phyloP scores from a whole-genome alignment of 1,140 invertebrate genomes.

The Zaprionus taronus region DNA sequence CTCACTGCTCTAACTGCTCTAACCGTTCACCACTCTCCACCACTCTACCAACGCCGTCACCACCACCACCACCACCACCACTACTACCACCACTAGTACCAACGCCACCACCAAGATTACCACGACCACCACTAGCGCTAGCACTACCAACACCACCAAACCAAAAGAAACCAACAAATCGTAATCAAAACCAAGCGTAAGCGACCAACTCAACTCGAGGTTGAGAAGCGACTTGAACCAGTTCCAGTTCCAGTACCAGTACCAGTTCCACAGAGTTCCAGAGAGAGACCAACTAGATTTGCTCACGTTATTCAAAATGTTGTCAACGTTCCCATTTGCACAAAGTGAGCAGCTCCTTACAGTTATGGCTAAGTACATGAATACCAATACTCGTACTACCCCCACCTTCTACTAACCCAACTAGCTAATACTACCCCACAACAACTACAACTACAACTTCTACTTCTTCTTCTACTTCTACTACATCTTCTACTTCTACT shows the following conservation, averaged over 20 bases:
- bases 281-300: conserved; percentile 25
- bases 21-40: conserved; percentile 16
- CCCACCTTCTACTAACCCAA: not conserved
- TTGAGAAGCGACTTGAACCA: conserved; percentile 28
- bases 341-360: conserved; percentile 69
- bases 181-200: conserved; percentile 35
- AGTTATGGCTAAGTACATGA: conserved; percentile 27
- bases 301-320: conserved; percentile 67
- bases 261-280: conserved; percentile 21
- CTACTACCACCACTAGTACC: conserved; percentile 26
- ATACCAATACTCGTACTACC: conserved; percentile 18
- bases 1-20: conserved; percentile 26
- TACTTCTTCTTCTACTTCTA: not conserved
- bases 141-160: conserved; percentile 28
- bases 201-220: conserved; percentile 11
- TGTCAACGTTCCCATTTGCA: conserved; percentile 50
- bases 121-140: conserved; percentile 31
- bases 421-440: conserved; percentile 8
- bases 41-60: conserved; percentile 36
- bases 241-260: conserved; percentile 13
- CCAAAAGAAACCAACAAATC: conserved; percentile 38
- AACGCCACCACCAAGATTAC: conserved; percentile 31
- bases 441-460: not conserved
- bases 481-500: conserved; percentile 1
- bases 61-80: conserved; percentile 29